Base-by-base conservation (phyloP, 2,888 invertebrate species). In the Meloe dianella region DNA sequence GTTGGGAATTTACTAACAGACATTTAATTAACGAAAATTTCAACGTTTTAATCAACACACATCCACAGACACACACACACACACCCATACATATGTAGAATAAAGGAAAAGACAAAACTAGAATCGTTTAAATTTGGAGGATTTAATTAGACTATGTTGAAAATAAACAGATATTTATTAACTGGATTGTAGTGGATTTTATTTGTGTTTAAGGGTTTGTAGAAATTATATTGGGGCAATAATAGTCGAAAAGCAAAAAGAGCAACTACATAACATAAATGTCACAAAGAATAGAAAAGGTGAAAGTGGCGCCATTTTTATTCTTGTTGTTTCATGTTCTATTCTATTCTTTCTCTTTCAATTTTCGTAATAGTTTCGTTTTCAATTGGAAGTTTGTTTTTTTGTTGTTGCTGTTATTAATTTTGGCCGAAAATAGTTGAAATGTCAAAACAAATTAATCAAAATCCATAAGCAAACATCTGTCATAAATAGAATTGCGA, bases 251-350 rank as follows among this genome's bases (percentile, higher is more conserved):
- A 75, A 77, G 74, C 73, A 74, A 77, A 79, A 79, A 78, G 76
- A 76, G 74, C 77, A 78, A 76, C 76, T 72, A 76, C 73, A 75
- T 75, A 77, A 76, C 75, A 73, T 75, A 79, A 78, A 79, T 79
- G 79, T 78, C 77, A 77, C 68, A 73, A 71, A 65, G 74, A 69
- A 71, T 73, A 74, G 76, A 74, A 78, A 78, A 78, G 77, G 77
- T 78, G 75, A 76, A 47, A 74, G 27, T 54, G 54, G 27, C 54
- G 54, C 54, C 24, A 54, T 54, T 24, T 54, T 54, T 54, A 47
- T 20, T 20, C 20, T 22, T 24, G 20, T 51, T 51, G 22, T 14
- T 27, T 27, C 3, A 27, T 2, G 1, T n/a, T 10, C 47, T 29
- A 5, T 41, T 38, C n/a, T 14, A 8, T 14, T n/a, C n/a, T n/a